Evolutionary conservation across 2,113 vertebrate genomes (phyloP).

Genomic region (Caranx melampygus): DNA sequence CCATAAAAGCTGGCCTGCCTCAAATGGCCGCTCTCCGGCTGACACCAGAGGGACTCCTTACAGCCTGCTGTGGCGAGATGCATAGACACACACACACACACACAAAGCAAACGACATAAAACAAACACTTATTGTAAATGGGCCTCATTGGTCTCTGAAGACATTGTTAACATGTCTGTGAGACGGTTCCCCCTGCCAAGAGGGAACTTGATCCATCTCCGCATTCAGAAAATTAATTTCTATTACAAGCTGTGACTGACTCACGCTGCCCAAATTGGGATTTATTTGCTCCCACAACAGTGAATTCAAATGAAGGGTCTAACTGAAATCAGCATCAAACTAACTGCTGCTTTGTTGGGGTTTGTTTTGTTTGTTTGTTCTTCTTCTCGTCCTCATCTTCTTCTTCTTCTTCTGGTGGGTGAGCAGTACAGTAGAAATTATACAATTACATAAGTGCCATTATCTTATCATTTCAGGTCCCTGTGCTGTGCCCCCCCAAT

Average conservation of each 20-base stretch:
- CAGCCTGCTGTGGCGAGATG: slow-evolving; percentile 66
- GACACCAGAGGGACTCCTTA: slow-evolving; percentile 79
- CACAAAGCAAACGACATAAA: slow-evolving; percentile 72
- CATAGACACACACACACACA: slow-evolving; percentile 52
- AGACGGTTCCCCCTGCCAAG: slow-evolving; percentile 69
- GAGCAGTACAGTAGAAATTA: slow-evolving; percentile 49
- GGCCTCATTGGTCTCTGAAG: slow-evolving; percentile 80
- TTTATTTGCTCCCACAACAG: slow-evolving; percentile 63
- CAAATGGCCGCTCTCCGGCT: slow-evolving; percentile 77
- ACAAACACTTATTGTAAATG: slow-evolving; percentile 82
- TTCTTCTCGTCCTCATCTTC: background rate
- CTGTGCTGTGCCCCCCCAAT: slow-evolving; percentile 14
- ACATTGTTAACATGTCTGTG: slow-evolving; percentile 82
- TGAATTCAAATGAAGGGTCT: slow-evolving; percentile 49
- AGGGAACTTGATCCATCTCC: slow-evolving; percentile 79
- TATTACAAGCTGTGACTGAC: slow-evolving; percentile 74
- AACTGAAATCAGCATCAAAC: slow-evolving; percentile 36
- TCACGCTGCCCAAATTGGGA: slow-evolving; percentile 62
- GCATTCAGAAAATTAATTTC: slow-evolving; percentile 82
- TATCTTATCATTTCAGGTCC: slow-evolving; percentile 46
- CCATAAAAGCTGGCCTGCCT: slow-evolving; percentile 80
- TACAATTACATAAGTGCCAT: slow-evolving; percentile 30
- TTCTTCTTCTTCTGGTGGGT: slow-evolving; percentile 6
- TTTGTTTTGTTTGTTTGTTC: background rate
- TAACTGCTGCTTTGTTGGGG: background rate